Conservation (phyloP, 2,888 invertebrate species). For the Hanleya hanleyi region DNA sequence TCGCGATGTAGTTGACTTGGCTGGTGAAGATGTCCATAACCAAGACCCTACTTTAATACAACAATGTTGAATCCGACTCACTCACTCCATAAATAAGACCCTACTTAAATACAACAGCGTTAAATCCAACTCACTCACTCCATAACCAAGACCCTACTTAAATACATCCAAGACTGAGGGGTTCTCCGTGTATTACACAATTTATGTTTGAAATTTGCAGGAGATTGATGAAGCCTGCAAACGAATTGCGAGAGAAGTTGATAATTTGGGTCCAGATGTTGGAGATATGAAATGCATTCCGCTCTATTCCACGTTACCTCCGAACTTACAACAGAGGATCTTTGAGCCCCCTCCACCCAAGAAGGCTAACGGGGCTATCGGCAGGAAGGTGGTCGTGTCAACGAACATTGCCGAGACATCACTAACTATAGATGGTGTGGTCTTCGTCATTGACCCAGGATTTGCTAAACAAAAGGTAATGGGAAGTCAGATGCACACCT, state of each 20-base stretch:
- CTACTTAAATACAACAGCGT: no score
- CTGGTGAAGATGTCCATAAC: no score
- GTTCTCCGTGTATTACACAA: no score
- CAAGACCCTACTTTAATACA: no score
- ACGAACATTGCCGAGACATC: slow-evolving; percentile 99
- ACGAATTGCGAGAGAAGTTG: slow-evolving; percentile 94
- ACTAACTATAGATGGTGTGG: slow-evolving; percentile 98
- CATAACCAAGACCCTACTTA: no score
- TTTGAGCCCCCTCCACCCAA: slow-evolving; percentile 97
- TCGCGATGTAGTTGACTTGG: no score
- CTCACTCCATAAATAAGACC: no score
- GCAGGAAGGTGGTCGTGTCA: slow-evolving; percentile 95
- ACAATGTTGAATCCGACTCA: no score
- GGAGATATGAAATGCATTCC: slow-evolving; percentile 99
- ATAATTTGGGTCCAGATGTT: slow-evolving; percentile 96
- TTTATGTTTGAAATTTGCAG: no score
- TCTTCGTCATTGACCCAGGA: slow-evolving; percentile 99
- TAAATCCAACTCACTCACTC: no score
- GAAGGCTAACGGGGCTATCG: slow-evolving; percentile 90
- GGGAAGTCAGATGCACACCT: no score
- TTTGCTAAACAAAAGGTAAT: slow-evolving; percentile 99
- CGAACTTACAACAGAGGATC: slow-evolving; percentile 96
- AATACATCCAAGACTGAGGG: no score
- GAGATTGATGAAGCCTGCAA: slow-evolving; percentile 99
- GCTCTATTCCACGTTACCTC: slow-evolving; percentile 97